Evolutionary conservation across 1,140 invertebrate genomes (phyloP).

Genomic region (Eumaeus atala): DNA sequence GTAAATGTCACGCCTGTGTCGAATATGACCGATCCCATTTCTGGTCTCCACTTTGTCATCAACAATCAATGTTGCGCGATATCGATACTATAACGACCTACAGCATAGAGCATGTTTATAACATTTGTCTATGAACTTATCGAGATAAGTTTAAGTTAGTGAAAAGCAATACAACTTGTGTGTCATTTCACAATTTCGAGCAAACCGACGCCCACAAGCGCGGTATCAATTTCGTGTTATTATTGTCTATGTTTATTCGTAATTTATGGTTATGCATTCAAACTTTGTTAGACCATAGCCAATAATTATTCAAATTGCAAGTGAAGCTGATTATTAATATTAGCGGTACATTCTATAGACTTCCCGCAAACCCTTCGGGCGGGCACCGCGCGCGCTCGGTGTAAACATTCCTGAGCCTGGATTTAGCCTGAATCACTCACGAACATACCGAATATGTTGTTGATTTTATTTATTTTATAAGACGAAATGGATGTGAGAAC

Average conservation of each 20-base stretch:
- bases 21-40: no score
- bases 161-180: background rate
- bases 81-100: background rate
- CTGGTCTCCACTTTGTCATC: no score
- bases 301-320: conserved; percentile 44
- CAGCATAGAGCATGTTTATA: background rate
- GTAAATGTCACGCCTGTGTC: no score
- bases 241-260: conserved; percentile 28
- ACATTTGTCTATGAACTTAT: conserved; percentile 1
- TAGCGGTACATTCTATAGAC: conserved; percentile 34
- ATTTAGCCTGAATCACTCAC: conserved; percentile 33
- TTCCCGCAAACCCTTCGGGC: conserved; percentile 27
- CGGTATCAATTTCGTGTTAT: conserved; percentile 22
- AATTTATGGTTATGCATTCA: conserved; percentile 27
- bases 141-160: background rate
- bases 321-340: conserved; percentile 43
- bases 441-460: conserved; percentile 19
- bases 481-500: no score
- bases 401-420: conserved; percentile 36
- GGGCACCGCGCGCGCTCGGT: conserved; percentile 21
- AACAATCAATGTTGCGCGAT: no score
- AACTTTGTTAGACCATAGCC: conserved; percentile 20
- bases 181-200: conserved; percentile 13
- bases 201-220: conserved; percentile 5
- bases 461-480: conserved; percentile 11